Evolutionary conservation across 1,140 invertebrate species (phyloP).

Genomic region (Zaprionus lachaisei): DNA sequence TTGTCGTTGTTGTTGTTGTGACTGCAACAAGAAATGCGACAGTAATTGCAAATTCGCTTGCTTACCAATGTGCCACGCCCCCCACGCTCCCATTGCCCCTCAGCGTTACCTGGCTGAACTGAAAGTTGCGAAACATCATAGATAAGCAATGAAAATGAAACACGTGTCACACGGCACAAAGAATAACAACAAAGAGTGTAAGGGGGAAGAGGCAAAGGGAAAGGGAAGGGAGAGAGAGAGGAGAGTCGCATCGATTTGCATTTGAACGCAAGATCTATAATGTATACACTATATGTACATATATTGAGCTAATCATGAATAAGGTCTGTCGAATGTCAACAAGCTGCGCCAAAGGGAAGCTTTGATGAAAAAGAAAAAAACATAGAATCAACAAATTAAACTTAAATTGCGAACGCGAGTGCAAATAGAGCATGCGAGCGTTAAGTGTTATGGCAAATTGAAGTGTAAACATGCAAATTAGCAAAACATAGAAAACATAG

Average conservation of each 20-base stretch:
- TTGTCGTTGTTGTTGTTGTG: conserved; percentile 35
- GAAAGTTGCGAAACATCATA: conserved; percentile 42
- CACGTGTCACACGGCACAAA: conserved; percentile 6
- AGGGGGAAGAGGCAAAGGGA: not conserved
- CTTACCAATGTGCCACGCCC: not conserved
- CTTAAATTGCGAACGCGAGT: not conserved
- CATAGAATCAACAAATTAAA: conserved; percentile 8
- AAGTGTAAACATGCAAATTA: not conserved
- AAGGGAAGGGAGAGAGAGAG: not conserved
- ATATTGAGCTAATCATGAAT: conserved; percentile 9
- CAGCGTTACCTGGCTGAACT: not conserved
- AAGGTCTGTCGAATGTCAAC: conserved; percentile 23
- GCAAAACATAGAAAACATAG: conserved; percentile 14
- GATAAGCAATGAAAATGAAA: conserved; percentile 40
- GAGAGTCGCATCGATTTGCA: conserved; percentile 6
- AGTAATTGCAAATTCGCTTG: conserved; percentile 44
- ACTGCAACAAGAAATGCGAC: conserved; percentile 28
- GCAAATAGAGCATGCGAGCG: not conserved
- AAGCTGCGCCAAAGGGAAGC: not conserved
- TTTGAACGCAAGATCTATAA: conserved; percentile 1
- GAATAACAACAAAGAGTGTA: not conserved
- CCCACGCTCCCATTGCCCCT: not conserved
- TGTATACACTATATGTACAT: not conserved
- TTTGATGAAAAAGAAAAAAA: not conserved
- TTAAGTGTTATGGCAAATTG: not conserved